phyloP scores from a whole-genome alignment of 2,113 vertebrate species.

The Mugil cephalus region DNA sequence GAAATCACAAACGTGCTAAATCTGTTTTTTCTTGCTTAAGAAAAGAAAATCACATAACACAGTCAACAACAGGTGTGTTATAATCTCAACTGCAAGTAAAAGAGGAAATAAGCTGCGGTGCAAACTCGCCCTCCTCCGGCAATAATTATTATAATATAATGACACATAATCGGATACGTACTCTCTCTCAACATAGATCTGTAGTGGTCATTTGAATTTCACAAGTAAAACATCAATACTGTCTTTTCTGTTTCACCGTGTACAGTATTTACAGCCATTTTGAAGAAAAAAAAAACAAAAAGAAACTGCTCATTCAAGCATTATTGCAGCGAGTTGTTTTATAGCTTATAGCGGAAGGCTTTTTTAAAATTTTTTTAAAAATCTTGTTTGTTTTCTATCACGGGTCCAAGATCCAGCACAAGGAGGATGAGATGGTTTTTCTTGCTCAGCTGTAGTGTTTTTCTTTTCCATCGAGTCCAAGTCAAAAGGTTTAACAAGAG shows the following conservation, averaged over 20 bases:
- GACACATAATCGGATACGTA: conserved; percentile 33
- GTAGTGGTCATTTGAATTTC: conserved; percentile 60
- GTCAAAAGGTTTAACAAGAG: background rate
- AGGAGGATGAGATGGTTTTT: background rate
- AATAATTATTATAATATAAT: conserved; percentile 34
- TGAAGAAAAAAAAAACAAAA: no score
- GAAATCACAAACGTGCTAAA: conserved; percentile 24
- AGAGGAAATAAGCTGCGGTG: conserved; percentile 18
- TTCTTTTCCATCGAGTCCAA: background rate
- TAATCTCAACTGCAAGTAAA: conserved; percentile 41
- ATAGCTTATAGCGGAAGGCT: conserved; percentile 48
- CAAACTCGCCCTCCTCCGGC: conserved; percentile 15
- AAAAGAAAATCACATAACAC: conserved; percentile 6
- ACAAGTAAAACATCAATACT: conserved; percentile 43
- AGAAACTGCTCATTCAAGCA: conserved; percentile 15
- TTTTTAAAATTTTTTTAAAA: no score
- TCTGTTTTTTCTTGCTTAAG: background rate
- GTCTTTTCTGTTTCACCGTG: conserved; percentile 28
- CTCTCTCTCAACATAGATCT: conserved; percentile 30
- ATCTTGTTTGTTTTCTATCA: conserved; percentile 36
- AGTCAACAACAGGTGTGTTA: background rate
- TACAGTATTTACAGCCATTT: conserved; percentile 55
- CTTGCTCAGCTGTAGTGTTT: background rate
- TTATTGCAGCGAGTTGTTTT: conserved; percentile 36
- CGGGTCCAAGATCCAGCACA: conserved; percentile 29